These are phyloP conservation scores for Arbacia lixula DNA, from an alignment of 53 echinoderm and acorn worm species.

Conservation along the genomic window DNA sequence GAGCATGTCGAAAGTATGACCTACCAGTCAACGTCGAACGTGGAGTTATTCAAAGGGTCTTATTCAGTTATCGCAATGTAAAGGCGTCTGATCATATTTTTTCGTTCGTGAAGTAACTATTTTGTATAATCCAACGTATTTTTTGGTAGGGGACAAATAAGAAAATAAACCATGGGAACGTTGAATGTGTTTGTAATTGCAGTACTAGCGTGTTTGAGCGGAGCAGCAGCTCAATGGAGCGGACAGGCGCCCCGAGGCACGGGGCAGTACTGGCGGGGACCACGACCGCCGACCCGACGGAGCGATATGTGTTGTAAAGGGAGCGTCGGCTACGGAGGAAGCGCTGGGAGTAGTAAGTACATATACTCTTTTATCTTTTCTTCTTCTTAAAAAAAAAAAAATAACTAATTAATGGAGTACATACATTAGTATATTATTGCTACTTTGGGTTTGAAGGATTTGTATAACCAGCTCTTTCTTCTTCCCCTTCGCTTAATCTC, in stretches of 20 bases:
- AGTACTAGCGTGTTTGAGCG: conserved; percentile 26
- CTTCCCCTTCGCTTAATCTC: too few species aligned
- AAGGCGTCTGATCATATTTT: too few species aligned
- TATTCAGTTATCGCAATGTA: too few species aligned
- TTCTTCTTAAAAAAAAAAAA: not conserved
- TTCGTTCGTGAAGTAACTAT: too few species aligned
- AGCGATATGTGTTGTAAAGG: conserved; percentile 22
- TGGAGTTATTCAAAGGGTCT: too few species aligned
- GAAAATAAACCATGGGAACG: not conserved
- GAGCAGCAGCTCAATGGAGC: conserved; percentile 29
- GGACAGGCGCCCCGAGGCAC: not conserved
- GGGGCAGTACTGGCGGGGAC: conserved; percentile 17
- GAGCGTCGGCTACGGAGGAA: conserved; percentile 31
- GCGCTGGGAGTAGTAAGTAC: conserved; percentile 15
- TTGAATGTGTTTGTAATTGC: conserved; percentile 2
- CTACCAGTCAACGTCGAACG: too few species aligned
- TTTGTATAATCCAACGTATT: too few species aligned
- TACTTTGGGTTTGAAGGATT: too few species aligned
- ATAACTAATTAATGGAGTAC: not conserved
- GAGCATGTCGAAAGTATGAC: too few species aligned
- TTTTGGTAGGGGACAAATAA: too few species aligned
- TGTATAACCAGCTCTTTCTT: too few species aligned
- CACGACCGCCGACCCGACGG: not conserved
- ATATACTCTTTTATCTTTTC: not conserved
- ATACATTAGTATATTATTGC: too few species aligned